phyloP scores from a whole-genome alignment of 2,797 vertebrate species.

The Cirrhinus mrigala region DNA sequence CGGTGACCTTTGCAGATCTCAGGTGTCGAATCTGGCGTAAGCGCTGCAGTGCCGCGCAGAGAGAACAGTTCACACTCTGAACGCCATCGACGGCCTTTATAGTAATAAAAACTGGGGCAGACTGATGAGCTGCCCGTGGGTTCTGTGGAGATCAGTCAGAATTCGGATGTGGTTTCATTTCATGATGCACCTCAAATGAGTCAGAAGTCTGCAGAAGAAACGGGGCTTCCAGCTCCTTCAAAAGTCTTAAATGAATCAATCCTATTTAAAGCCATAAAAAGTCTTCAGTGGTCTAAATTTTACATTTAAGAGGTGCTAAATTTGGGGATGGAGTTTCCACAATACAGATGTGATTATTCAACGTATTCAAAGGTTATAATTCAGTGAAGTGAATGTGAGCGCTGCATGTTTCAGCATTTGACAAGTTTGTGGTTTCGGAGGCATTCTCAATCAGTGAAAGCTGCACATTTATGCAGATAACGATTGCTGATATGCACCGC shows the following conservation, averaged over 20 bases:
- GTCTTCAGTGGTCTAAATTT: neutral
- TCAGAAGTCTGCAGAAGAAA: neutral
- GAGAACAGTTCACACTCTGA: too few relatives aligned
- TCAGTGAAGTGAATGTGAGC: too few relatives aligned
- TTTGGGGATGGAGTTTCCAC: too few relatives aligned
- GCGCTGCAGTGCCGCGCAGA: neutral
- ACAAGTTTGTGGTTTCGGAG: too few relatives aligned
- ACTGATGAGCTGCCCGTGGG: neutral
- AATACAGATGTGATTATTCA: too few relatives aligned
- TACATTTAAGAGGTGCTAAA: neutral
- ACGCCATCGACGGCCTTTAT: neutral
- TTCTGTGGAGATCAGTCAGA: neutral
- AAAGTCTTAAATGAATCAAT: neutral
- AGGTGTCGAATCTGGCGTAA: neutral
- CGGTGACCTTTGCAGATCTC: neutral
- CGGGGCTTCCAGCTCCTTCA: too few relatives aligned
- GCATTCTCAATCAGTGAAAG: too few relatives aligned
- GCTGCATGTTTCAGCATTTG: too few relatives aligned
- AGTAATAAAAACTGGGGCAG: neutral
- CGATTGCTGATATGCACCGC: neutral
- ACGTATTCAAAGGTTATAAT: too few relatives aligned
- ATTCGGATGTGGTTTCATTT: neutral
- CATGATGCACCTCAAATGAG: neutral
- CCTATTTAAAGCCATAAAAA: neutral
- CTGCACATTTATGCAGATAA: too few relatives aligned